phyloP scores from a whole-genome alignment of 2,113 vertebrate species.

The Myotis yumanensis region DNA sequence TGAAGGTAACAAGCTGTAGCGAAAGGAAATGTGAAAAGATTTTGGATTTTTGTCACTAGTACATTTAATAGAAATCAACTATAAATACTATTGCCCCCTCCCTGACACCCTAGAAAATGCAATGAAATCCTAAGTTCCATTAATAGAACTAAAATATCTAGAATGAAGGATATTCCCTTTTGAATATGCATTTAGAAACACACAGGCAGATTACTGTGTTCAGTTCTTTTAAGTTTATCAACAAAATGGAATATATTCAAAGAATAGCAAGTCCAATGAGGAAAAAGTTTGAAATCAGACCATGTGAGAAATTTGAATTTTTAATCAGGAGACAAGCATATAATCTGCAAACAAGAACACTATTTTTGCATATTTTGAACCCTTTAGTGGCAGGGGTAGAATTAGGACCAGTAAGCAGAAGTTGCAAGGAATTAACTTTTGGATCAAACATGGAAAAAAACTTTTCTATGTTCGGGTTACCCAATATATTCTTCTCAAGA shows the following conservation, averaged over 20 bases:
- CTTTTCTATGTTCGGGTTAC: neutral
- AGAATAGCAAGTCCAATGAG: neutral
- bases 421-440: neutral
- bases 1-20: neutral
- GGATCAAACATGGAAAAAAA: constrained; percentile 1
- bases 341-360: neutral
- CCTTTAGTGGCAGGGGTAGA: neutral
- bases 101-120: neutral
- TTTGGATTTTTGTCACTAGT: neutral
- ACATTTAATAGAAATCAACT: constrained; percentile 10
- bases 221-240: neutral
- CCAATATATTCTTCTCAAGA: neutral
- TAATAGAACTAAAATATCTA: constrained; percentile 11
- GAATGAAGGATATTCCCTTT: neutral
- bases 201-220: neutral
- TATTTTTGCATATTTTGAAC: constrained; percentile 19
- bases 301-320: neutral
- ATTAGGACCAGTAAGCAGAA: neutral
- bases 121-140: neutral
- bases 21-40: neutral
- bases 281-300: neutral
- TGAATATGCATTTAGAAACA: neutral
- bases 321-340: constrained; percentile 29
- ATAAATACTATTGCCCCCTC: neutral
- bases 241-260: neutral